phyloP scores from a whole-genome alignment of 30 jellyfish, hydroid and myxozoan genomes.

The Rhopilema esculentum region DNA sequence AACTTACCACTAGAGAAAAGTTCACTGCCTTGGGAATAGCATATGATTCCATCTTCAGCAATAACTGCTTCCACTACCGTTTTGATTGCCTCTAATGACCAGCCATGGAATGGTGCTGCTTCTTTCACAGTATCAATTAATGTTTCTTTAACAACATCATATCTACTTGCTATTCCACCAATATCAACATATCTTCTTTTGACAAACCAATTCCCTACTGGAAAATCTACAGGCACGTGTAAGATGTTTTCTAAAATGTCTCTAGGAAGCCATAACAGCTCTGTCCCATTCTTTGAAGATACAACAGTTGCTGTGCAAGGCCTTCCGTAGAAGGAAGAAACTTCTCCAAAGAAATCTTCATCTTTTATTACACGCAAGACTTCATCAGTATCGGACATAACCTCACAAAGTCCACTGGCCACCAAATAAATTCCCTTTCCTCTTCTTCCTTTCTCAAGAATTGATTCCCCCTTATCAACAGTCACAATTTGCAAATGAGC shows the following conservation, averaged over 20 bases:
- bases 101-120: conserved; percentile 66
- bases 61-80: conserved; percentile 7
- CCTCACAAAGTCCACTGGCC: conserved; percentile 63
- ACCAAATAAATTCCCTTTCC: conserved; percentile 68
- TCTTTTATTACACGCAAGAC: conserved; percentile 35
- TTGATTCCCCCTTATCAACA: conserved; percentile 20
- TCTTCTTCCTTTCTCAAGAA: conserved; percentile 45
- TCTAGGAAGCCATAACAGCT: conserved; percentile 38
- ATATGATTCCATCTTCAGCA: conserved; percentile 13
- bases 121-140: neutral
- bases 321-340: conserved; percentile 50
- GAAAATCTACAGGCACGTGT: conserved; percentile 38
- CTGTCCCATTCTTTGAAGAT: conserved; percentile 36
- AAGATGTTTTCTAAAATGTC: conserved; percentile 6
- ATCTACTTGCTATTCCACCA: conserved; percentile 17
- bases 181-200: conserved; percentile 55
- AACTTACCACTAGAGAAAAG: conserved; percentile 53
- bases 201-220: conserved; percentile 41
- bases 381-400: conserved; percentile 23
- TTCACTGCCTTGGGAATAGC: conserved; percentile 56
- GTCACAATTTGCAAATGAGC: conserved; percentile 29
- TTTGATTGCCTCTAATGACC: conserved; percentile 58
- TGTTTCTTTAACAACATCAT: conserved; percentile 17
- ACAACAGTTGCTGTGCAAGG: conserved; percentile 75
- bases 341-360: conserved; percentile 77